phyloP scores from a whole-genome alignment of 2,888 invertebrate species.

The Lithophane ornitopus region DNA sequence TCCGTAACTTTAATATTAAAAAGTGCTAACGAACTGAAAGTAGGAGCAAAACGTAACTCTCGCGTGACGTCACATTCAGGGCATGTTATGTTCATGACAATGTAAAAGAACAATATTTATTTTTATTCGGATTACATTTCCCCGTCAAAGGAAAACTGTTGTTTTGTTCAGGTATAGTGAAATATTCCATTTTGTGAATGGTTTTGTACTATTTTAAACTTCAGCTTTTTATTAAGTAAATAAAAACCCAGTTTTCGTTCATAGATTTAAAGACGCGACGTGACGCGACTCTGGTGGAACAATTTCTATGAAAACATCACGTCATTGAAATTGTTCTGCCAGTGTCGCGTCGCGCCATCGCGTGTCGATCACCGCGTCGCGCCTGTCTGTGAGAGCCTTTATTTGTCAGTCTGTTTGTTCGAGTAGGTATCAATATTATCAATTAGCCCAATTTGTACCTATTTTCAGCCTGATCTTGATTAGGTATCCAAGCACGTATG shows the following conservation, averaged over 20 bases:
- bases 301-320: too few species aligned
- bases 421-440: not conserved
- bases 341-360: too few species aligned
- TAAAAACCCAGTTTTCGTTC: not conserved
- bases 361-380: too few species aligned
- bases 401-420: not conserved
- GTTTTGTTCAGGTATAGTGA: constrained; percentile 1
- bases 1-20: not conserved
- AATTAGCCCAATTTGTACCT: not conserved
- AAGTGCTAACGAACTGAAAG: constrained; percentile 22
- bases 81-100: constrained; percentile 12
- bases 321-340: too few species aligned
- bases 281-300: too few species aligned
- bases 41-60: constrained; percentile 8
- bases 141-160: constrained; percentile 12
- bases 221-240: not conserved
- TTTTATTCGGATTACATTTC: constrained; percentile 15
- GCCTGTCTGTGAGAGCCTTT: too few species aligned
- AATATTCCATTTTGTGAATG: not conserved
- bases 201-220: not conserved
- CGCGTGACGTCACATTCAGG: not conserved
- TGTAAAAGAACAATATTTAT: constrained; percentile 3
- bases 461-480: too few species aligned
- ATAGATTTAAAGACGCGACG: not conserved
- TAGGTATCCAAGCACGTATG: too few species aligned